Percentiles rank a stretch among this genome's conserved stretches.
Conservation (phyloP, 2,797 vertebrate genomes). For the Pangasius sanitwongsei region DNA sequence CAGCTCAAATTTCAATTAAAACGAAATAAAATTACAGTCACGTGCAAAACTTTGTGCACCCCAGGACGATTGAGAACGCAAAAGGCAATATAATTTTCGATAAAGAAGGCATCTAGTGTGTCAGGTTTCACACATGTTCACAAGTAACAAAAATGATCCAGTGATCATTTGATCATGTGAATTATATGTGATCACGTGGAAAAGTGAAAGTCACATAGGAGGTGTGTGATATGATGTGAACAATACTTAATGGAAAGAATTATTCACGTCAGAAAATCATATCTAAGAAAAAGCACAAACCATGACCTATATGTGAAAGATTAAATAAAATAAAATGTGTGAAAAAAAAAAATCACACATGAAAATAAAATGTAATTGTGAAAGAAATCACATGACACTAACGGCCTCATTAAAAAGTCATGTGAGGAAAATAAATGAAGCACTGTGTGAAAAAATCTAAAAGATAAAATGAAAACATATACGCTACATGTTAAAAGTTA, state of each 20-base stretch:
- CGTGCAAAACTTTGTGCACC: not conserved
- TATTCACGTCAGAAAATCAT: not conserved
- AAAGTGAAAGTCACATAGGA: not conserved
- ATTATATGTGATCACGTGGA: not conserved
- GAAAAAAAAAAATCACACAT: not conserved
- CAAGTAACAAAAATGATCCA: not conserved
- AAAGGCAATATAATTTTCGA: not conserved
- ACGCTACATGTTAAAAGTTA: not conserved
- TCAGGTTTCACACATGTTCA: not conserved
- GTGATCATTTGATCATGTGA: not conserved
- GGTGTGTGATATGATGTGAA: no score
- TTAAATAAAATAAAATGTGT: no score
- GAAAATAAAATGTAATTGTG: not conserved
- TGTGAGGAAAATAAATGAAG: not conserved
- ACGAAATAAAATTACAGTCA: not conserved
- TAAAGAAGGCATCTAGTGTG: not conserved
- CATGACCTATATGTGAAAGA: not conserved
- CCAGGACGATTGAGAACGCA: not conserved
- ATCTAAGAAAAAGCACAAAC: not conserved
- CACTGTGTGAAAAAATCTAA: not conserved
- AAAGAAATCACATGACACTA: not conserved
- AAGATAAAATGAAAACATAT: not conserved
- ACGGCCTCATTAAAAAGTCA: not conserved
- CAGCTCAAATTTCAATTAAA: not conserved
- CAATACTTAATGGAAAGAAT: not conserved